phyloP scores from a whole-genome alignment of 2,888 invertebrate genomes.

The Epinotia ramella region DNA sequence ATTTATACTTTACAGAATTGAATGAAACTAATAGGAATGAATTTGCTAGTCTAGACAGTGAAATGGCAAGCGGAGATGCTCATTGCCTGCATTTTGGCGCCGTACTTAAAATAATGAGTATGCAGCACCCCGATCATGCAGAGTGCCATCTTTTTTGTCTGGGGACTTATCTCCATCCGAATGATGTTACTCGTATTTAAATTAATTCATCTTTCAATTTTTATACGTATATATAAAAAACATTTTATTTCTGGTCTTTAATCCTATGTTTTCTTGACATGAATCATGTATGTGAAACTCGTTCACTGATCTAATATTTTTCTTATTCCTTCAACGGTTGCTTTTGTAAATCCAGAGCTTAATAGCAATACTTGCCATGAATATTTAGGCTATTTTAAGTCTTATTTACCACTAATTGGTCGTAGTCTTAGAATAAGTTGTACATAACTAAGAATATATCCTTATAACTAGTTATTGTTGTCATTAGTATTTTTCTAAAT shows the following conservation, averaged over 20 bases:
- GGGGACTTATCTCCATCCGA: conserved; percentile 4
- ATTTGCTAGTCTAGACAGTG: conserved; percentile 64
- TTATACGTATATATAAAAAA: background rate
- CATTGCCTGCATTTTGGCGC: conserved; percentile 54
- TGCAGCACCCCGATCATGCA: conserved; percentile 38
- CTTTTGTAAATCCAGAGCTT: background rate
- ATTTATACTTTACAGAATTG: conserved; percentile 63
- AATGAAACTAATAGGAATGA: conserved; percentile 44
- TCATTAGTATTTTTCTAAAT: conserved; percentile 47
- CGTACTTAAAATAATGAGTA: conserved; percentile 50
- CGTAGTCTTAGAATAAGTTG: conserved; percentile 48
- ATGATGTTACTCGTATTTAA: conserved; percentile 3
- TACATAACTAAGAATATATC: conserved; percentile 31
- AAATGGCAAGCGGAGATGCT: conserved; percentile 53
- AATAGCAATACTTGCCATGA: conserved; percentile 54
- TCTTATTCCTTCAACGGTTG: background rate
- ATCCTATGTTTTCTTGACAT: background rate
- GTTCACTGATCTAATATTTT: background rate
- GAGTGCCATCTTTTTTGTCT: conserved; percentile 45
- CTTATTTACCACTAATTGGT: conserved; percentile 66
- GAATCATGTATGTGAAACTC: background rate
- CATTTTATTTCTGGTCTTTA: background rate
- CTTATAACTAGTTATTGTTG: conserved; percentile 39
- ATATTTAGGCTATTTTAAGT: conserved; percentile 55
- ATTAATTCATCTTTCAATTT: background rate